Base-by-base conservation (phyloP, 2,113 vertebrate species). In the Cyprinodon brontotheroides region DNA sequence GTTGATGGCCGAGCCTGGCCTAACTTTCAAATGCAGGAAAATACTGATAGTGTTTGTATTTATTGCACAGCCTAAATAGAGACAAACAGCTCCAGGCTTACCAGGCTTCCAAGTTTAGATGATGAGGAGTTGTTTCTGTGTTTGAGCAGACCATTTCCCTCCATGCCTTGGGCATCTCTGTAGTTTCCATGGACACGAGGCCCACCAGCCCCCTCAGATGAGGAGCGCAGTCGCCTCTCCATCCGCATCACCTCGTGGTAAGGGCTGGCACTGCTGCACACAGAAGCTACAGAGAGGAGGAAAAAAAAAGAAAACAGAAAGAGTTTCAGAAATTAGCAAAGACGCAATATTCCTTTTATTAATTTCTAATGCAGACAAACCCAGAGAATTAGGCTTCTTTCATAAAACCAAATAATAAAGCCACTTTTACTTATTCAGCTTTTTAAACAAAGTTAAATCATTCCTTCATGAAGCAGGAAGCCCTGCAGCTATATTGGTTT, bases 31-130 rank as follows among this genome's bases (percentile, higher is more conserved):
- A 37, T 7, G 36, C 36, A 62, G 14, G 37, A 37, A 62, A 62
- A 62, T 4, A 62, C 14, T 38, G 37, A 8, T 13, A 62, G 61
- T 8, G 15, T 62, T 38, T 38, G 14, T 62, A 62, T 39, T 62
- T 17, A 62, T 17, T 6, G 13, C 38, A 36, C 12, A 62, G 2
- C 69, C 68, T 68, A 60, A 48, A 70, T n/a, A 62, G 29, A 62
- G 12, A 39, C 6, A 45, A 13, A 43, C 20, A 65, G 53, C 36
- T 76, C 36, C 4, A 29, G 14, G 94, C 97, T 92, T 93, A 99
- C 98, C 97, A 99, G 93, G 87, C 98, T 99, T 89, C 98, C 98
- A 90, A 98, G 95, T 94, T 98, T 98, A 72, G 97, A 99, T 29
- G 97, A 98, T 0, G 97, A 97, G 0, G 97, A 99, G 80, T 95